phyloP scores from a whole-genome alignment of 1,140 invertebrate genomes.

The Stegodyphus mimosarum region DNA sequence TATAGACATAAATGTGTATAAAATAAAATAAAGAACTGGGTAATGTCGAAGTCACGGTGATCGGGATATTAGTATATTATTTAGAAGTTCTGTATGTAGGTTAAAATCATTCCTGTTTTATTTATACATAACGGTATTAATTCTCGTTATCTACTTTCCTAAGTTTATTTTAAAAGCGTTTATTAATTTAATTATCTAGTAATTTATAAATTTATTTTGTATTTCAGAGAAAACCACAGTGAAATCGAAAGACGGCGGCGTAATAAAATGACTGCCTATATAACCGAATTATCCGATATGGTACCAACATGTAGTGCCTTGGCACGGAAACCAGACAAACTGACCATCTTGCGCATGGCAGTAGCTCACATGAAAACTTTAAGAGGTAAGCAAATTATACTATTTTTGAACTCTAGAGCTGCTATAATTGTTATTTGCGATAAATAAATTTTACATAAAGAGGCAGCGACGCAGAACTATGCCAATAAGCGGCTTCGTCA shows the following conservation, averaged over 20 bases:
- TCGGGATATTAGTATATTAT: too few relatives aligned
- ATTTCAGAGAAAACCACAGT: conserved; percentile 91
- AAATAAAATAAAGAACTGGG: too few relatives aligned
- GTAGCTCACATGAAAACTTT: conserved; percentile 99
- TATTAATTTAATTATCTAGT: too few relatives aligned
- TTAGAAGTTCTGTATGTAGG: too few relatives aligned
- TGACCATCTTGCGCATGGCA: conserved; percentile 99
- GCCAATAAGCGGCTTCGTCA: too few relatives aligned
- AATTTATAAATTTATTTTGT: background rate
- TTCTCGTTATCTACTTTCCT: background rate
- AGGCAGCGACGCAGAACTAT: too few relatives aligned
- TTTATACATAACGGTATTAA: background rate
- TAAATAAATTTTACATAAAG: too few relatives aligned
- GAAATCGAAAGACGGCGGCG: conserved; percentile 97
- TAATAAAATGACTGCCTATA: conserved; percentile 99
- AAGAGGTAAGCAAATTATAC: conserved; percentile 74
- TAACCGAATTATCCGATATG: conserved; percentile 99
- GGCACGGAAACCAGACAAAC: conserved; percentile 97
- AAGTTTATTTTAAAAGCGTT: background rate
- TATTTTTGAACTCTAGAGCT: background rate
- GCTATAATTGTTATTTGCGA: too few relatives aligned
- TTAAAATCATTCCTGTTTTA: background rate
- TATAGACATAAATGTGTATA: too few relatives aligned
- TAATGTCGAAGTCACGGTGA: too few relatives aligned
- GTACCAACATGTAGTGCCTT: conserved; percentile 97